Conservation (phyloP, 2,888 invertebrate species). For the Drosophila mulleri region DNA sequence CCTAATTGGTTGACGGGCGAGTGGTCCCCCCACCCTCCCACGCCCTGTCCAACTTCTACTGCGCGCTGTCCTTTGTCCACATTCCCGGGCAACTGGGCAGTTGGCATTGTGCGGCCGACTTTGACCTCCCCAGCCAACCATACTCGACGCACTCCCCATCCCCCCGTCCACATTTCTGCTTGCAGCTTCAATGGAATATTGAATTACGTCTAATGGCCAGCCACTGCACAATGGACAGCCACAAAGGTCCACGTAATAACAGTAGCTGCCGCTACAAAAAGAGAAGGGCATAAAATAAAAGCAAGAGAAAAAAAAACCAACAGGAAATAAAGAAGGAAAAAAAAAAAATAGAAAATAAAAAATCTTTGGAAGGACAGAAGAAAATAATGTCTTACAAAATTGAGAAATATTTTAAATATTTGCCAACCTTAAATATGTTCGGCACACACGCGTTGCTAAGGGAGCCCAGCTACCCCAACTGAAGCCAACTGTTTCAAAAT, state of each 20-base stretch:
- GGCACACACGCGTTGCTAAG: conserved; percentile 43
- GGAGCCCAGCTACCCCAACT: not conserved
- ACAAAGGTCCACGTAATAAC: conserved; percentile 50
- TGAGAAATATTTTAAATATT: conserved; percentile 75
- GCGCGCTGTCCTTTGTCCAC: conserved; percentile 48
- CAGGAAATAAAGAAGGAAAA: conserved; percentile 8
- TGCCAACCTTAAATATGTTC: conserved; percentile 58
- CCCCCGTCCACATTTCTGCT: conserved; percentile 15
- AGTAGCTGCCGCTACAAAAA: conserved; percentile 16
- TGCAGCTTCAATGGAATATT: conserved; percentile 71
- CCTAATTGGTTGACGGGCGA: conserved; percentile 69
- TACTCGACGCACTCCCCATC: accelerated
- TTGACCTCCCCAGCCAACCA: conserved; percentile 5
- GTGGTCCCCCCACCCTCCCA: not conserved
- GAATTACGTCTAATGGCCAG: conserved; percentile 75
- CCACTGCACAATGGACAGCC: conserved; percentile 54
- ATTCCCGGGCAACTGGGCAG: conserved; percentile 44
- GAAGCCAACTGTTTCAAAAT: conserved; percentile 25
- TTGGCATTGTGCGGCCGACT: conserved; percentile 43
- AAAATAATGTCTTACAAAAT: conserved; percentile 46
- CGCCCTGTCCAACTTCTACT: conserved; percentile 18
- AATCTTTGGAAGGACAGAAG: conserved; percentile 7
- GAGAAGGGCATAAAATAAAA: conserved; percentile 12
- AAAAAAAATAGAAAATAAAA: conserved; percentile 11
- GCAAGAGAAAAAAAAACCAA: not conserved